phyloP scores from a whole-genome alignment of 2,888 invertebrate genomes.

The Agriopis aurantiaria region DNA sequence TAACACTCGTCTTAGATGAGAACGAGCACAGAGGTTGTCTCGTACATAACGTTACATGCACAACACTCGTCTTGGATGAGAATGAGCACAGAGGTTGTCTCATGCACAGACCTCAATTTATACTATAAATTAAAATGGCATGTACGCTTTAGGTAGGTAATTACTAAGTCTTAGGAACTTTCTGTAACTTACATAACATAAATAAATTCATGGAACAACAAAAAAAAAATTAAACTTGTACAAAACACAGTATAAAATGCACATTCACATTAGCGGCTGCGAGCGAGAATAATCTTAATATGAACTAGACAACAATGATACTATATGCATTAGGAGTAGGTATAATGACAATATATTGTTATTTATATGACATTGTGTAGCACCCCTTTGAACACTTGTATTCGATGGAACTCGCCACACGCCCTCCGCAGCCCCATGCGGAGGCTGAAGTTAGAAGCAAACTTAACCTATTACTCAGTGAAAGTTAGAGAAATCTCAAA shows the following conservation, averaged over 20 bases:
- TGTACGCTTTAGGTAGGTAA: slow-evolving; percentile 64
- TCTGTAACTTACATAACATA: slow-evolving; percentile 68
- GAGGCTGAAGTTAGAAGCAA: not conserved
- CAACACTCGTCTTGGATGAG: slow-evolving; percentile 47
- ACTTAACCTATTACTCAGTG: slow-evolving; percentile 7
- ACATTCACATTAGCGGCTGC: slow-evolving; percentile 10
- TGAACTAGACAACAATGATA: slow-evolving; percentile 14
- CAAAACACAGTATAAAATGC: slow-evolving; percentile 36
- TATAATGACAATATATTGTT: slow-evolving; percentile 20
- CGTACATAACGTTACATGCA: slow-evolving; percentile 46
- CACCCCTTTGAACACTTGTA: slow-evolving; percentile 46
- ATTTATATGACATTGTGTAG: slow-evolving; percentile 35
- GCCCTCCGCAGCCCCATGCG: not conserved
- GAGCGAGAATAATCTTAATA: slow-evolving; percentile 29
- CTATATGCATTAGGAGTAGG: slow-evolving; percentile 7
- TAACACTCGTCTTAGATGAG: slow-evolving; percentile 47
- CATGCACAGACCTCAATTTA: slow-evolving; percentile 59
- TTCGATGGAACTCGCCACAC: slow-evolving; percentile 12
- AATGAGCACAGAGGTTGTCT: slow-evolving; percentile 65
- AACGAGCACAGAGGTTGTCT: slow-evolving; percentile 66
- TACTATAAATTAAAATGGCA: slow-evolving; percentile 72
- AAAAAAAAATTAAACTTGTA: slow-evolving; percentile 35
- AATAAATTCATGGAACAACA: slow-evolving; percentile 41
- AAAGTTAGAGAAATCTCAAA: slow-evolving; percentile 14
- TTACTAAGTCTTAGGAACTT: slow-evolving; percentile 78